Evolutionary conservation across 2,888 invertebrate genomes (phyloP), one percentile per base, ranked within the genome.

Genomic region (Dasypolia templi): DNA sequence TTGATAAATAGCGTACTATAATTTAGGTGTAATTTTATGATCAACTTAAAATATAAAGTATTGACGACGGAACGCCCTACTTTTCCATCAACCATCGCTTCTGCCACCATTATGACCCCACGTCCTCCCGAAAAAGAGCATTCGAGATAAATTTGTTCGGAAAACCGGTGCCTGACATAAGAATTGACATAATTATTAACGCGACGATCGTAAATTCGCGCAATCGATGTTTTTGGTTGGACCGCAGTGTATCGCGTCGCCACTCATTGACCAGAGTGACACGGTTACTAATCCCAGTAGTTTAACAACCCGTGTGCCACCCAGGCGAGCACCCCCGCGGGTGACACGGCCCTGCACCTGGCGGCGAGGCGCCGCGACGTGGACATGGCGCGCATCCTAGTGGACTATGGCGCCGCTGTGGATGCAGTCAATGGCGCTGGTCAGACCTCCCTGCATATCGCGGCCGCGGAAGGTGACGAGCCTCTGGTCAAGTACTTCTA

Each of bases 381-480:
- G 85, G 99, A 99, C 91, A 98, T 99, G 98, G 98, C 98, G 51
- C 97, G 98, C 71, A 98, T 99, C 86, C 97, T 99, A 88, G 98
- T 99, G 49, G 99, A 99, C 93, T 98, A 98, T 89, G 99, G 99
- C 53, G 98, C 99, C 12, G 97, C 97, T 82, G 98, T 99, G 75
- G 99, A 99, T 91, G 97, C 98, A 72, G 98, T 98, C 92, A 99
- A 99, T 92, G 98, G 98, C 6, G 98, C 99, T 76, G 99, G 99
- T 0, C 99, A 99, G 94, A 99, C 99, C 0, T 97, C 99, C 0
- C 95, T 99, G 65, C 99, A 99, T 92, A 98, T 99, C 85, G 99
- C 99, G 0, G 99, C 99, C 6, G 98, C 98, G 51, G 98, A 99
- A 91, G 99, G 99, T 0, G 99, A 99, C 91, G 99, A 99, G 91